Base-by-base conservation (phyloP, 2,113 vertebrate genomes). In the Brienomyrus brachyistius region DNA sequence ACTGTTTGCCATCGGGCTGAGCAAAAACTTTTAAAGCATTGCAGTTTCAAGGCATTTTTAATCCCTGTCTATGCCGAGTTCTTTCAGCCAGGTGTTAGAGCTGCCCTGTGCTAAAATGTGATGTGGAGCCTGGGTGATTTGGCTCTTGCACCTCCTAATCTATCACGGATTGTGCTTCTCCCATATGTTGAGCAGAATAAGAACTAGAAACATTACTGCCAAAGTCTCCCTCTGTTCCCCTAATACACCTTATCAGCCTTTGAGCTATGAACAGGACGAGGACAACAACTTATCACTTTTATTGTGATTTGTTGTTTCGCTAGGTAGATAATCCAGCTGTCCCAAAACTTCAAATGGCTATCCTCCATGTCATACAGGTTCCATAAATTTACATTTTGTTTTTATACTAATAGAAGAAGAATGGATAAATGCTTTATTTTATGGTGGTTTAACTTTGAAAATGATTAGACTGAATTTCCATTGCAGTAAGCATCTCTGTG, bases 141-240 rank as follows among this genome's bases (percentile, higher is more conserved):
- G 74, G 74, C 74, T 80, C 74, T 17, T 19, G 21, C 9, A 11
- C 48, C 4, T 86, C n/a, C 48, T 50, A 86, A 86, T 50, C 23
- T 86, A 5, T 48, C 23, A 23, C 45, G 4, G 48, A 21, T 27
- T 50, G 83, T 51, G 23, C 83, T 15, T 48, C 48, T 31, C 10
- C 83, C 48, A 51, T 86, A 86, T 51, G 48, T n/a, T 86, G 19
- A 35, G 45, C 83, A 86, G 48, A 86, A 51, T 86, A 50, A 86
- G 48, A 86, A 48, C 47, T 27, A 86, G 47, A 51, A 50, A 23
- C 45, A 50, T 86, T 80, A 43, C 74, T 80, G 35, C 10, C 43
- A 51, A 84, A 84, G 45, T 27, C 48, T 86, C 9, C 0, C 23
- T 86, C 51, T 86, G 83, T 51, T 51, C 48, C 11, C 7, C 45